Percentiles rank a stretch among this genome's conserved stretches.
Evolutionary conservation across 1,140 invertebrate genomes (phyloP).

Genomic region (Cherax quadricarinatus): DNA sequence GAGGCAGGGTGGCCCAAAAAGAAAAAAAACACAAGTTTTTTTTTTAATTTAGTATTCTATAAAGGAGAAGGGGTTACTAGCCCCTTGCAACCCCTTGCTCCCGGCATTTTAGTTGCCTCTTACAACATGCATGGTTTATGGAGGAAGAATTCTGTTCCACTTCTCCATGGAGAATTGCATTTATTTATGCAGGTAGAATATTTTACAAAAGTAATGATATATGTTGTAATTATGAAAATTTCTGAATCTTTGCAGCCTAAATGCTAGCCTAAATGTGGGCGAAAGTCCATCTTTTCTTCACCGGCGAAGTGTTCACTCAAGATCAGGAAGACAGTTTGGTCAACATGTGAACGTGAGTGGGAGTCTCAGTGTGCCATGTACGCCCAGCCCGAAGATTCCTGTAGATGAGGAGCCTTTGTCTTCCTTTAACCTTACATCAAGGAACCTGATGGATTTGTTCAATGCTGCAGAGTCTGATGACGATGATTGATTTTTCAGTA

Average conservation of each 20-base stretch:
- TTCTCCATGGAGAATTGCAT: too few relatives aligned
- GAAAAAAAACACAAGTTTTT: too few relatives aligned
- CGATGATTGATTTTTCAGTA: neutral
- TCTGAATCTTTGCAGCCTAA: slow-evolving; percentile 4
- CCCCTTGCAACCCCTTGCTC: too few relatives aligned
- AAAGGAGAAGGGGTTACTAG: too few relatives aligned
- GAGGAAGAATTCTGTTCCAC: too few relatives aligned
- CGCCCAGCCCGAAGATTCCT: neutral
- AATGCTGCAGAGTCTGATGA: slow-evolving; percentile 60
- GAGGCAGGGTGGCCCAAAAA: too few relatives aligned
- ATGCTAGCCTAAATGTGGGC: slow-evolving; percentile 2
- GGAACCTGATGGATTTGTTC: slow-evolving; percentile 55
- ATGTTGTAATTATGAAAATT: too few relatives aligned
- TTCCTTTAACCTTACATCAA: slow-evolving; percentile 52
- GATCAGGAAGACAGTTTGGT: neutral
- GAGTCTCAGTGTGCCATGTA: neutral
- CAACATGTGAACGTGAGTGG: slow-evolving; percentile 16
- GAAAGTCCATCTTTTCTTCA: slow-evolving; percentile 20
- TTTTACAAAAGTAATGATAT: too few relatives aligned
- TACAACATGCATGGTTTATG: too few relatives aligned
- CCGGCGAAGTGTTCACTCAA: neutral
- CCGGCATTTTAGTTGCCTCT: too few relatives aligned
- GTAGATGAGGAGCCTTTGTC: slow-evolving; percentile 21
- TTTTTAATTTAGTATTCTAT: too few relatives aligned
- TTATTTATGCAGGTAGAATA: too few relatives aligned